Conservation (phyloP, 2,113 vertebrate genomes). For the Myiozetetes cayanensis region DNA sequence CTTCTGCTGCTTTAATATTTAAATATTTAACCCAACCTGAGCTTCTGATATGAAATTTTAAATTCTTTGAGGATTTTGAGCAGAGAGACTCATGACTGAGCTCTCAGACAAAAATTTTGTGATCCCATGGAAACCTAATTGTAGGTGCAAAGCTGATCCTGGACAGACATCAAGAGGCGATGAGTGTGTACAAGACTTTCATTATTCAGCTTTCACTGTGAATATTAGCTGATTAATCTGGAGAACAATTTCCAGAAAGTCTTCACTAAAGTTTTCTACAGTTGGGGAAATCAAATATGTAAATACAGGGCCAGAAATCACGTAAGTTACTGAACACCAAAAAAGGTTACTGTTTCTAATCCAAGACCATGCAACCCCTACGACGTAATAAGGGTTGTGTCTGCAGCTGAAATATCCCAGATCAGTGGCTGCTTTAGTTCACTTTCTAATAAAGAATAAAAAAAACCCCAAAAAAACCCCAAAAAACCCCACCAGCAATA, state of each 20-base stretch:
- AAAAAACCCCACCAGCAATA: background rate
- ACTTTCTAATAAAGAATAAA: background rate
- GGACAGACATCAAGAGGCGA: background rate
- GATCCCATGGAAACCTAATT: rapidly evolving
- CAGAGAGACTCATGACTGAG: background rate
- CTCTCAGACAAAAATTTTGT: background rate
- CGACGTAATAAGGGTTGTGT: background rate
- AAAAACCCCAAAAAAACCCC: background rate
- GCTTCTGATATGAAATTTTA: background rate
- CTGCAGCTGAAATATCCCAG: background rate
- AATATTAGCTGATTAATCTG: background rate
- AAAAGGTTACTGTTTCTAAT: background rate
- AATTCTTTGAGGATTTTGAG: background rate
- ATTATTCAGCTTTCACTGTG: background rate
- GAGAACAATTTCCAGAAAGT: background rate
- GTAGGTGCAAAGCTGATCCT: background rate
- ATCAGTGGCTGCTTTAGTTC: background rate
- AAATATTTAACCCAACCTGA: background rate
- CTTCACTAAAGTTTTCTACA: background rate
- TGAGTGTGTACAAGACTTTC: background rate
- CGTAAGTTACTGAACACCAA: background rate
- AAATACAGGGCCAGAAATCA: background rate
- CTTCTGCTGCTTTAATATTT: background rate
- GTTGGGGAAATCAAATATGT: background rate
- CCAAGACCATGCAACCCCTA: rapidly evolving